phyloP scores from a whole-genome alignment of 2,797 vertebrate genomes.

The Alfaro cultratus region DNA sequence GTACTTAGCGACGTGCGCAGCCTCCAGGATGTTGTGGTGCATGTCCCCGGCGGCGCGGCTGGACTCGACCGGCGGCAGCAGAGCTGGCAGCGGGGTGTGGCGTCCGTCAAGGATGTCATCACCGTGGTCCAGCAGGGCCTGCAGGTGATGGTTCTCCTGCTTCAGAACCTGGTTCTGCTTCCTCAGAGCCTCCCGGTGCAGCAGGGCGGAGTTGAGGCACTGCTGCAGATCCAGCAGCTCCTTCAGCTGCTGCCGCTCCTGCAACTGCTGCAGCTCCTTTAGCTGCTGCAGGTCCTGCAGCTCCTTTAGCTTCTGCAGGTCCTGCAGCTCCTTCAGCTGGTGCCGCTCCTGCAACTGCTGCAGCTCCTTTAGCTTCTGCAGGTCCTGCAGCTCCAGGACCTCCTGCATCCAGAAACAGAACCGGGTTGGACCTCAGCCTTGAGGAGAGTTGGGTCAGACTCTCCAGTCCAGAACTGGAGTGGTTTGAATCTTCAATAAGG shows the following conservation, averaged over 20 bases:
- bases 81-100: background rate
- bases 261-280: too few relatives aligned
- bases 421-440: too few relatives aligned
- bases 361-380: too few relatives aligned
- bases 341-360: too few relatives aligned
- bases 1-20: background rate
- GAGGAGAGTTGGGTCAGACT: too few relatives aligned
- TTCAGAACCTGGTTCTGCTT: constrained; percentile 5
- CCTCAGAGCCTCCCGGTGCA: constrained; percentile 36
- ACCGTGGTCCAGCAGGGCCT: constrained; percentile 20
- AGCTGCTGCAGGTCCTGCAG: background rate
- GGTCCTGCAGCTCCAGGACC: background rate
- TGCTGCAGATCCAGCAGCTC: constrained; percentile 6
- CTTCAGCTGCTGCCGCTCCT: background rate
- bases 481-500: too few relatives aligned
- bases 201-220: background rate
- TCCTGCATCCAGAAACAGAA: background rate
- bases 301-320: background rate
- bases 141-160: constrained; percentile 53
- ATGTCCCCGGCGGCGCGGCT: fast-evolving
- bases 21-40: constrained; percentile 23
- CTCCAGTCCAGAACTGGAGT: too few relatives aligned
- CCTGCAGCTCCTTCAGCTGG: background rate
- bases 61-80: background rate
- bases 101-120: background rate